Evolutionary conservation across 2,797 vertebrate species (phyloP).

Genomic region (Champsocephalus esox): DNA sequence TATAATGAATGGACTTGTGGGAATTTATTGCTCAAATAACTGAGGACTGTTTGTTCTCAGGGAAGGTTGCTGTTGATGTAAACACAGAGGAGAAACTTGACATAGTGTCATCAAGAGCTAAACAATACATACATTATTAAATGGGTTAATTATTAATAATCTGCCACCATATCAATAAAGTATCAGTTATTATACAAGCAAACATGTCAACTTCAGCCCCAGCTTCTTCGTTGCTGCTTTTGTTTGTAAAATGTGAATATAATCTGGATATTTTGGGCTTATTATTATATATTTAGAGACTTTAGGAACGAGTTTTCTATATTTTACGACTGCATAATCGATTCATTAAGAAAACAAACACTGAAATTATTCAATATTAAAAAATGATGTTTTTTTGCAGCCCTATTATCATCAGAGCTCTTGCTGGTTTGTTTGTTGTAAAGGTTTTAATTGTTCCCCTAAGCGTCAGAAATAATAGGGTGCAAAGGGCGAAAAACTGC

Average conservation of each 20-base stretch:
- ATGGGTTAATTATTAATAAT: not conserved
- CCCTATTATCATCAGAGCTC: too few species aligned
- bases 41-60: slow-evolving; percentile 15
- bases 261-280: not conserved
- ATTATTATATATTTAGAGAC: not conserved
- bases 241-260: not conserved
- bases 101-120: not conserved
- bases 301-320: not conserved
- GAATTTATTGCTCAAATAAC: slow-evolving; percentile 59
- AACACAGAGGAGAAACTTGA: slow-evolving; percentile 18
- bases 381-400: too few species aligned
- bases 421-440: too few species aligned
- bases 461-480: too few species aligned
- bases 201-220: not conserved
- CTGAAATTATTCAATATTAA: too few species aligned
- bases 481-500: too few species aligned
- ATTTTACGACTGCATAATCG: too few species aligned
- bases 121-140: slow-evolving; percentile 1
- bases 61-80: slow-evolving; percentile 32
- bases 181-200: not conserved
- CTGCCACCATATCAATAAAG: not conserved
- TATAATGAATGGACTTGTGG: slow-evolving; percentile 54
- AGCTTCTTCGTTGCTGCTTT: not conserved
- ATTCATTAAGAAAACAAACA: too few species aligned
- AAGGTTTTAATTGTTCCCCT: too few species aligned